Evolutionary conservation across 1,140 invertebrate species (phyloP).

Genomic region (Linepithema humile): DNA sequence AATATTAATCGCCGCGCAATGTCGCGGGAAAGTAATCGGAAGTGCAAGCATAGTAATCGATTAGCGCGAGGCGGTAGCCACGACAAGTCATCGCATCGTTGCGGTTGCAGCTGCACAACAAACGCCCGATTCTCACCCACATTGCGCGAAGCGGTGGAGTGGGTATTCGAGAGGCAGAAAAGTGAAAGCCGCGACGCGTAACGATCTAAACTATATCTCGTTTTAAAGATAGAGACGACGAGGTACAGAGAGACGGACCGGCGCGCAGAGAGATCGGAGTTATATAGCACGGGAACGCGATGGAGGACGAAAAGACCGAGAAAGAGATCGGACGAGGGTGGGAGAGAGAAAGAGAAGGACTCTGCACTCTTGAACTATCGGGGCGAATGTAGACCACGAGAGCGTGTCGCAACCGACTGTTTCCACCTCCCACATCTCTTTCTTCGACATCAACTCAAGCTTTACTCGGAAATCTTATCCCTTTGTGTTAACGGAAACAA

Average conservation of each 20-base stretch:
- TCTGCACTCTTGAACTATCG: slow-evolving; percentile 73
- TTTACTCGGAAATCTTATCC: slow-evolving; percentile 16
- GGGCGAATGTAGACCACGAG: slow-evolving; percentile 70
- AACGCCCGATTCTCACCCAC: slow-evolving; percentile 62
- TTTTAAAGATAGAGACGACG: slow-evolving; percentile 62
- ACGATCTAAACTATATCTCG: slow-evolving; percentile 79
- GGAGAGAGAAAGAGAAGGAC: slow-evolving; percentile 21
- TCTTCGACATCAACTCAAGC: slow-evolving; percentile 14
- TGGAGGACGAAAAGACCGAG: slow-evolving; percentile 11
- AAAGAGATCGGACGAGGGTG: slow-evolving; percentile 16
- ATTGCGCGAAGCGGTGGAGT: slow-evolving; percentile 59
- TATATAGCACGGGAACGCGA: slow-evolving; percentile 37
- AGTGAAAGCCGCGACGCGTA: slow-evolving; percentile 78
- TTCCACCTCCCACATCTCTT: slow-evolving; percentile 64
- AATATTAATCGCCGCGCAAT: background rate
- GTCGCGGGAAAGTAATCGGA: background rate
- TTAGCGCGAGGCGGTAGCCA: background rate
- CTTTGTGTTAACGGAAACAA: slow-evolving; percentile 6
- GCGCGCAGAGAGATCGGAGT: slow-evolving; percentile 39
- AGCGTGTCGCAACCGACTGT: slow-evolving; percentile 68
- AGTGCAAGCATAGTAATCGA: slow-evolving; percentile 14
- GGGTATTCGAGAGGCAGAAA: slow-evolving; percentile 73
- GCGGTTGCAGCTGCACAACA: slow-evolving; percentile 7
- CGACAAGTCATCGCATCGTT: slow-evolving; percentile 1
- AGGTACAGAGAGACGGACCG: background rate